Evolutionary conservation across 1,140 invertebrate genomes (phyloP).

Genomic region (Cryptotermes secundus): DNA sequence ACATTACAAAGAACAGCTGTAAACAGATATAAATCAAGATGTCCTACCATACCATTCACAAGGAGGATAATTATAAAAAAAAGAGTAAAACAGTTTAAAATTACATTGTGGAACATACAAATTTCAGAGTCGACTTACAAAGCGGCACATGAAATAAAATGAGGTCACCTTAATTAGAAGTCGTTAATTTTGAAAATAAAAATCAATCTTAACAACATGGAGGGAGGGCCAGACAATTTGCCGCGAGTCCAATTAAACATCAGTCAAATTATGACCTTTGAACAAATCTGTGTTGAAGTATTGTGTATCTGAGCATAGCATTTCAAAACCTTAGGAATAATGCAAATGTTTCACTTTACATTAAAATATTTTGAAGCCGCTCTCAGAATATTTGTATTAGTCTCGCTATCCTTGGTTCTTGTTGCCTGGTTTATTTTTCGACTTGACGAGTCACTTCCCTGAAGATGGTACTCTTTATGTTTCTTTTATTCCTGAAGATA

Average conservation of each 20-base stretch:
- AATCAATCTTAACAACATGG: background rate
- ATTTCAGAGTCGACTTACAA: background rate
- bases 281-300: background rate
- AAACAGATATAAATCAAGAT: background rate
- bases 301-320: background rate
- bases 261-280: conserved; percentile 3
- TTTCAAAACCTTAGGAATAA: background rate
- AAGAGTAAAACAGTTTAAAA: background rate
- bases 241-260: background rate
- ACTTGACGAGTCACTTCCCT: too few species aligned
- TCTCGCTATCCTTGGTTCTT: too few species aligned
- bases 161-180: background rate
- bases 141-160: background rate
- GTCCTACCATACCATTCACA: background rate
- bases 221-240: background rate
- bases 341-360: background rate
- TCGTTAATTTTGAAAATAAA: background rate
- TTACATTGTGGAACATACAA: background rate
- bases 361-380: background rate
- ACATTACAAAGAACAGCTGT: background rate
- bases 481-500: too few species aligned
- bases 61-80: background rate
- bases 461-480: too few species aligned
- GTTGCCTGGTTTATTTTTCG: too few species aligned
- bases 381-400: background rate